Conservation (phyloP, 2,888 invertebrate species). For the Cryptocheilus praepositus region DNA sequence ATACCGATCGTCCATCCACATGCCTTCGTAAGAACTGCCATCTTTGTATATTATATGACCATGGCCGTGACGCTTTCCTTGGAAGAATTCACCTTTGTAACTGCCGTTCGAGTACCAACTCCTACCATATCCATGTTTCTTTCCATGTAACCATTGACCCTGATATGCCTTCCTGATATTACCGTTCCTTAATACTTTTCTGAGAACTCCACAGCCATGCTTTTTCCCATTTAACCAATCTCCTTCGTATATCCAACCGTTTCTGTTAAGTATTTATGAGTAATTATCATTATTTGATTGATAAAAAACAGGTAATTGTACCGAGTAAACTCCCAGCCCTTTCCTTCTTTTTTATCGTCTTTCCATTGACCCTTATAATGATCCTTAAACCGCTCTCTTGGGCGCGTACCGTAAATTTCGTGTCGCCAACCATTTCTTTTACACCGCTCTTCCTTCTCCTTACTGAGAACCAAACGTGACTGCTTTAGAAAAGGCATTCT, state of each 20-base stretch:
- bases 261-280: not conserved
- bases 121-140: conserved; percentile 78
- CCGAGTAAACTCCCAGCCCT: conserved; percentile 56
- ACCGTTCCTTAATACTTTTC: conserved; percentile 40
- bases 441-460: conserved; percentile 34
- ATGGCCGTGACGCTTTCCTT: conserved; percentile 77
- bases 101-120: conserved; percentile 78
- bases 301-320: conserved; percentile 22
- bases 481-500: conserved; percentile 74
- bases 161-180: conserved; percentile 72
- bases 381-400: conserved; percentile 66
- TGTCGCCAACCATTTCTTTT: conserved; percentile 78
- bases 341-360: conserved; percentile 75
- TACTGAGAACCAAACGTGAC: conserved; percentile 73
- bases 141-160: conserved; percentile 79
- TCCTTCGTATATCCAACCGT: conserved; percentile 78
- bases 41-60: conserved; percentile 80
- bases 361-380: conserved; percentile 80
- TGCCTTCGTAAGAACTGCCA: conserved; percentile 80
- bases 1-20: conserved; percentile 76
- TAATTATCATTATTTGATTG: not conserved
- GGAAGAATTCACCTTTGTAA: conserved; percentile 78
- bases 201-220: conserved; percentile 79
- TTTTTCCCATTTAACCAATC: conserved; percentile 78
- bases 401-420: conserved; percentile 76